These are phyloP conservation scores for Epinephelus cyanopodus DNA, from an alignment of 2,113 vertebrate genomes.

Conservation along the genomic window DNA sequence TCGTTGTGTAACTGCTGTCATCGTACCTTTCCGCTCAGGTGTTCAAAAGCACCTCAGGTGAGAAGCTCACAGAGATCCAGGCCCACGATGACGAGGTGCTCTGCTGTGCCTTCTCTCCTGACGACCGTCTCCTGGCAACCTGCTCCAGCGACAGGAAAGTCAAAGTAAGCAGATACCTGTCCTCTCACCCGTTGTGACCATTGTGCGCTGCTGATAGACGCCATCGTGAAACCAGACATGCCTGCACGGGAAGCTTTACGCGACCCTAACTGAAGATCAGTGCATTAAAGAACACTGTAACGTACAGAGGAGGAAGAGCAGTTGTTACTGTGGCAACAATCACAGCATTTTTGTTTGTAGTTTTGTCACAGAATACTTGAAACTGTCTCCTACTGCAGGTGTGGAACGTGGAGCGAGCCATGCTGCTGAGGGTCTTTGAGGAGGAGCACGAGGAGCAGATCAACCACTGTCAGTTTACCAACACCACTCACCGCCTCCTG, in stretches of 20 bases:
- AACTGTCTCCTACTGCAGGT: slow-evolving; percentile 79
- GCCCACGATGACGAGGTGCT: slow-evolving; percentile 95
- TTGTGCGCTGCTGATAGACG: too few relatives aligned
- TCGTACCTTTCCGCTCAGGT: slow-evolving; percentile 81
- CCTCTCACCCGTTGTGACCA: not conserved
- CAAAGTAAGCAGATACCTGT: slow-evolving; percentile 84
- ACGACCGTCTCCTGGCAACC: slow-evolving; percentile 91
- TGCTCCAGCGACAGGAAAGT: slow-evolving; percentile 95
- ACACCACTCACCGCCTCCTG: slow-evolving; percentile 82
- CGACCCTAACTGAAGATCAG: too few relatives aligned
- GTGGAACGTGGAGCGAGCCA: slow-evolving; percentile 89
- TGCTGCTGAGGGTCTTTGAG: slow-evolving; percentile 82
- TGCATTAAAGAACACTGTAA: too few relatives aligned
- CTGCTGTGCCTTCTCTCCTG: slow-evolving; percentile 93
- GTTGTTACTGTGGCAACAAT: too few relatives aligned
- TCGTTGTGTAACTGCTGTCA: not conserved
- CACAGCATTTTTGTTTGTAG: too few relatives aligned
- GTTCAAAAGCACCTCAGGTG: slow-evolving; percentile 93
- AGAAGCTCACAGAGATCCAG: slow-evolving; percentile 89
- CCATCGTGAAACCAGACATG: too few relatives aligned
- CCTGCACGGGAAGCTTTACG: too few relatives aligned
- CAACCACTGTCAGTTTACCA: slow-evolving; percentile 94
- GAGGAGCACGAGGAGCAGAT: slow-evolving; percentile 94
- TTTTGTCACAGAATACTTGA: not conserved
- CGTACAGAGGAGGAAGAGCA: too few relatives aligned